Conservation (phyloP, 1,140 invertebrate genomes). For the Diploscapter pachys region DNA sequence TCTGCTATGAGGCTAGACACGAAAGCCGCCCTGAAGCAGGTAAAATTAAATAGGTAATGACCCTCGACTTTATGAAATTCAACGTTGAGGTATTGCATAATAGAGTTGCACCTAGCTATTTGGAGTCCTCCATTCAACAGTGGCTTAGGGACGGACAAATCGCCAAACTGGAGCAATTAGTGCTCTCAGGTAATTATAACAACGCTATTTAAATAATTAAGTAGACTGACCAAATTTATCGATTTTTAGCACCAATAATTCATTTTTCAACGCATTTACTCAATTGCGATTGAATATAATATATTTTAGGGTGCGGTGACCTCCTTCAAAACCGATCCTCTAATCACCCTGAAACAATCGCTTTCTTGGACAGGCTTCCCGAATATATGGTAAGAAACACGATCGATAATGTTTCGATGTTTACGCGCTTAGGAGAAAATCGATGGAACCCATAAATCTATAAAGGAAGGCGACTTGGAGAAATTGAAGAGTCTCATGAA, state of each 20-base stretch:
- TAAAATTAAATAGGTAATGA: not conserved
- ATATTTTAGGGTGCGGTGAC: conserved; percentile 62
- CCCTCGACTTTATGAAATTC: not conserved
- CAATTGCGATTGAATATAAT: not conserved
- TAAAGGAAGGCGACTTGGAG: conserved; percentile 67
- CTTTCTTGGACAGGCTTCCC: conserved; percentile 70
- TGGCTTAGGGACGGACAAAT: conserved; percentile 60
- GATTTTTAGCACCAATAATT: not conserved
- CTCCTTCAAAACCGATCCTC: conserved; percentile 70
- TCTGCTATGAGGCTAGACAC: conserved; percentile 53
- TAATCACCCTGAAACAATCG: conserved; percentile 67
- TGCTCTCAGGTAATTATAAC: conserved; percentile 49
- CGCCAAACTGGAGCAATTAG: conserved; percentile 61
- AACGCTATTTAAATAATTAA: not conserved
- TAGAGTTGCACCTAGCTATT: conserved; percentile 55
- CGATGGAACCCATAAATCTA: conserved; percentile 69
- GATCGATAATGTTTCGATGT: not conserved
- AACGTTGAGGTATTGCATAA: conserved; percentile 50
- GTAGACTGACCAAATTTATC: not conserved
- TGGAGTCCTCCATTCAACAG: conserved; percentile 64
- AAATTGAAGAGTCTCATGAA: conserved; percentile 64
- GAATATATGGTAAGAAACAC: conserved; percentile 67
- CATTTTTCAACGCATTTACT: too few species aligned
- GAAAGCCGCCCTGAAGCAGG: conserved; percentile 52
- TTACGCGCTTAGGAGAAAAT: conserved; percentile 54